These are phyloP conservation scores for Parthenolecanium corni DNA, from an alignment of 2,888 invertebrate species.

Conservation along the genomic window DNA sequence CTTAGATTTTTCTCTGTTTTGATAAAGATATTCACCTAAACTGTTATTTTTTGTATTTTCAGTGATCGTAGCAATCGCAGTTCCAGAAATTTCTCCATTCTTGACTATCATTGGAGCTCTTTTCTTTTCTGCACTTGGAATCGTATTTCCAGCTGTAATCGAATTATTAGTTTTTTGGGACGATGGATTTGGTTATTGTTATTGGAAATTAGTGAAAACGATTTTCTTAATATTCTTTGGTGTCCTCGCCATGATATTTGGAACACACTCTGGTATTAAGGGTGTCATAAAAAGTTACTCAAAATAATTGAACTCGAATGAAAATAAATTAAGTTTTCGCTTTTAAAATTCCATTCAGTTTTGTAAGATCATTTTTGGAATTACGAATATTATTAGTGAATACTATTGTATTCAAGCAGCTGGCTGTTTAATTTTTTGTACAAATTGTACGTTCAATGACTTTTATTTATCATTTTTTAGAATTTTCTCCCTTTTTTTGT, in stretches of 20 bases:
- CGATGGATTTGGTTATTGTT: conserved; percentile 56
- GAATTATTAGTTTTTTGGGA: conserved; percentile 80
- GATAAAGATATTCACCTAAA: too few species aligned
- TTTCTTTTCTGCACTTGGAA: conserved; percentile 80
- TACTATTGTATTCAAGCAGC: too few species aligned
- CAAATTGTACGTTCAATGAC: too few species aligned
- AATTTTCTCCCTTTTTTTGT: too few species aligned
- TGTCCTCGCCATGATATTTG: conserved; percentile 66
- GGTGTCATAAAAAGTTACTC: conserved; percentile 45
- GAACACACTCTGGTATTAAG: conserved; percentile 54
- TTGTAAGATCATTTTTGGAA: too few species aligned
- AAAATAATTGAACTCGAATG: too few species aligned
- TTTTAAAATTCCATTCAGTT: too few species aligned
- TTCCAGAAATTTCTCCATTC: conserved; percentile 78
- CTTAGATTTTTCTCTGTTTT: too few species aligned
- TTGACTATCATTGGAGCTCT: conserved; percentile 87
- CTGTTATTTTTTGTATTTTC: conserved; percentile 29
- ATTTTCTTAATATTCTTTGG: conserved; percentile 62
- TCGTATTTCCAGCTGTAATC: conserved; percentile 73
- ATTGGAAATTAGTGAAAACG: conserved; percentile 69
- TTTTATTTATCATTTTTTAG: too few species aligned
- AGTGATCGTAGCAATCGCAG: conserved; percentile 67
- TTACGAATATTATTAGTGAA: too few species aligned
- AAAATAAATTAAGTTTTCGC: too few species aligned
- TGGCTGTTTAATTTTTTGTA: too few species aligned